Base-by-base conservation (phyloP, 2,113 vertebrate species). In the Caretta caretta region DNA sequence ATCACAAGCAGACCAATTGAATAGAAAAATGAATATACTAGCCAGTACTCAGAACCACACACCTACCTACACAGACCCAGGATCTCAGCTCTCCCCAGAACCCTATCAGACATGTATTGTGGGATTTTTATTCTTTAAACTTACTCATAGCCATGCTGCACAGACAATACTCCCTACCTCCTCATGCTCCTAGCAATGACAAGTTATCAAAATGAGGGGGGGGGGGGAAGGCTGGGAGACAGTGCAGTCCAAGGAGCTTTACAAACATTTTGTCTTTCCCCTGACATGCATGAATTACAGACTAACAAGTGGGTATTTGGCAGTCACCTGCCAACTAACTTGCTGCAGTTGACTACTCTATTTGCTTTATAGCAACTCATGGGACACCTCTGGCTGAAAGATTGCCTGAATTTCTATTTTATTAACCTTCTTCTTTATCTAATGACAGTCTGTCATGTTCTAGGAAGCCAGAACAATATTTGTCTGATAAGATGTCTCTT, bases 391-490 rank as follows among this genome's bases (percentile, higher is more conserved):
- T 92, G 91, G 90, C 93, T 97, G 87, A 98, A 97, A 97, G 89
- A 94, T 53, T 91, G 82, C 85, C 94, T 93, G 95, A 84, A 91
- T 95, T 97, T 96, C 90, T 96, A 90, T 97, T 97, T 97, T 97
- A 97, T 97, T 98, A 97, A 97, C 97, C 95, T 97, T 94, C 95
- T 94, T 46, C 91, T 97, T 97, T 97, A 97, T 97, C 97, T 98
- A 96, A 97, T 96, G 96, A 90, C 96, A 97, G 90, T 97, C 95
- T 97, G 96, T 97, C 97, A 97, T 97, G 97, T 97, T 97, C 89
- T 85, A 83, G 88, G 86, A 96, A 92, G 90, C 94, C 93, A 96
- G 86, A 97, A 96, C 94, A 97, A 91, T 94, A 89, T 93, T 97
- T 88, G 84, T 56, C 94, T 96, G 97, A 97, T 98, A 97, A 96